Evolutionary conservation across 2,797 vertebrate species (phyloP).

Genomic region (Euphonia xanthogaster): DNA sequence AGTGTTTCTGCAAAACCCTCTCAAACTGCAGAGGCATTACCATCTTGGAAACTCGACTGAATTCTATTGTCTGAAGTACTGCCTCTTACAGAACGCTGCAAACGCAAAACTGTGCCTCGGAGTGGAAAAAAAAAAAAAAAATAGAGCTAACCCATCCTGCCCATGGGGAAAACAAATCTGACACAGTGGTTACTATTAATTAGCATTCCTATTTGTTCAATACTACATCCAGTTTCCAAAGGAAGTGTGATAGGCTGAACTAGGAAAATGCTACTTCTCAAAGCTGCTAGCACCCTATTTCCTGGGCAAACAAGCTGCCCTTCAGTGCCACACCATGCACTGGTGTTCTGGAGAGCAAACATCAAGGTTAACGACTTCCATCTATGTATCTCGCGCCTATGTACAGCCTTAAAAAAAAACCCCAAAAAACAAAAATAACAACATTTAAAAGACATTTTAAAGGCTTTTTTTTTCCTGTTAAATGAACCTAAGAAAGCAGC

Average conservation of each 20-base stretch:
- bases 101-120: not conserved
- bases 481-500: not conserved
- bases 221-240: constrained; percentile 30
- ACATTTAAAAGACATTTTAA: not conserved
- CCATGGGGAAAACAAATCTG: constrained; percentile 3
- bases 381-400: not conserved
- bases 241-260: not conserved
- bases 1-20: not conserved
- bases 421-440: not conserved
- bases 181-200: not conserved
- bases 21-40: not conserved
- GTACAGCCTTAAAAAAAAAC: not conserved
- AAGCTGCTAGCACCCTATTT: not conserved
- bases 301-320: not conserved
- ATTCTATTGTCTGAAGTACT: not conserved
- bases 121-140: not conserved
- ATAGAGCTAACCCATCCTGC: not conserved
- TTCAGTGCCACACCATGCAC: not conserved
- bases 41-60: not conserved
- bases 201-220: constrained; percentile 39
- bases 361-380: not conserved
- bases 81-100: not conserved
- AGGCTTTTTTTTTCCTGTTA: not conserved
- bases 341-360: not conserved
- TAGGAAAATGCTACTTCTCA: constrained; percentile 28